Evolutionary conservation across 1,140 invertebrate species (phyloP).

Genomic region (Brachionus koreanus): DNA sequence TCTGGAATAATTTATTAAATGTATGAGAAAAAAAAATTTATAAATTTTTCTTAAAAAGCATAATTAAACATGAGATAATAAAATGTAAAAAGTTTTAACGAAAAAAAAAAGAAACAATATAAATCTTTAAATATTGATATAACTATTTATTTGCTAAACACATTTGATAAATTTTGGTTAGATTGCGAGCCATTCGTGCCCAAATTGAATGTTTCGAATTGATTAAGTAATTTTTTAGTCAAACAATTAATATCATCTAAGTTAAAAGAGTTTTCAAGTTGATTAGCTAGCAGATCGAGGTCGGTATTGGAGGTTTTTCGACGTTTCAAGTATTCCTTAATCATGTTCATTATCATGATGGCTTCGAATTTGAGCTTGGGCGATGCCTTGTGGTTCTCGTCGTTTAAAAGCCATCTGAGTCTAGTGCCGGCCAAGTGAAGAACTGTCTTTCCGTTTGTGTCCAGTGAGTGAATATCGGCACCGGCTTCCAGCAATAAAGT

Average conservation of each 20-base stretch:
- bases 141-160: neutral
- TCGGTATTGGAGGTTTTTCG: conserved; percentile 42
- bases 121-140: conserved; percentile 2
- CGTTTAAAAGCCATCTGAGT: conserved; percentile 28
- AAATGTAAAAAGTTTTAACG: neutral
- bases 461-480: conserved; percentile 32
- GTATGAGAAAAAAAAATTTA: neutral
- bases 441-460: conserved; percentile 29
- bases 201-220: conserved; percentile 45
- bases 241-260: conserved; percentile 45
- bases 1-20: neutral
- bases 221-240: conserved; percentile 45
- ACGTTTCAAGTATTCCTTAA: conserved; percentile 45
- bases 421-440: conserved; percentile 30
- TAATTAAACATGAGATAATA: neutral
- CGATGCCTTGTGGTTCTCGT: conserved; percentile 11
- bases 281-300: conserved; percentile 22
- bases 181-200: neutral
- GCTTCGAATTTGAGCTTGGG: conserved; percentile 36
- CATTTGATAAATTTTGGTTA: neutral
- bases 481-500: conserved; percentile 22
- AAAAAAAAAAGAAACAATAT: neutral
- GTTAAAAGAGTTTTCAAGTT: conserved; percentile 39
- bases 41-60: conserved; percentile 9
- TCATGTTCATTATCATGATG: conserved; percentile 38